phyloP scores from a whole-genome alignment of 1,140 invertebrate species.

The Plodia interpunctella region DNA sequence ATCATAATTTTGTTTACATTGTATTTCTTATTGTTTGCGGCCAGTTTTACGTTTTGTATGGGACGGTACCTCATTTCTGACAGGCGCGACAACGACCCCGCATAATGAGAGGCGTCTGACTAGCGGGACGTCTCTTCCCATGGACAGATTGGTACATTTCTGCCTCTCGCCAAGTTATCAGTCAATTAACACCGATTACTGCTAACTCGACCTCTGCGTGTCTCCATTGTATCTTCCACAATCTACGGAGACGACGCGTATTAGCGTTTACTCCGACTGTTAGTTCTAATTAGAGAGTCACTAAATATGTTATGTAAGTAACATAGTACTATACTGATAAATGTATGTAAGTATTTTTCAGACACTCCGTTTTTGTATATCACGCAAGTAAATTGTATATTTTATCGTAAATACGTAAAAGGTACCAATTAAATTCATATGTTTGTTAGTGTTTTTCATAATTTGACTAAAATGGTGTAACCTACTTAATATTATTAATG shows the following conservation, averaged over 20 bases:
- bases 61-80: slow-evolving; percentile 33
- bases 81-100: slow-evolving; percentile 27
- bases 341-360: too few species aligned
- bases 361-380: too few species aligned
- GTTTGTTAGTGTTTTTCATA: too few species aligned
- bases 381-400: too few species aligned
- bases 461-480: too few species aligned
- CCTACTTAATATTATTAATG: too few species aligned
- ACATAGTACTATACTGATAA: background rate
- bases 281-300: background rate
- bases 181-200: slow-evolving; percentile 42
- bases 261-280: slow-evolving; percentile 4
- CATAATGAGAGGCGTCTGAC: slow-evolving; percentile 44
- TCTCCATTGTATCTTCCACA: slow-evolving; percentile 21
- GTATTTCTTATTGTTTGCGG: background rate
- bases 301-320: background rate
- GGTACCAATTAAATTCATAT: too few species aligned
- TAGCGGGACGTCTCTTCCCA: slow-evolving; percentile 43
- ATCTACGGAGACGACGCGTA: slow-evolving; percentile 14
- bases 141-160: slow-evolving; percentile 26
- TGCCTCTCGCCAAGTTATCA: slow-evolving; percentile 28
- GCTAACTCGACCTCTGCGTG: slow-evolving; percentile 32
- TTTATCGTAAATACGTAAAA: too few species aligned
- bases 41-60: too few species aligned
- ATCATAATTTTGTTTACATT: background rate